phyloP scores from a whole-genome alignment of 2,888 invertebrate species.

The Alentia gelatinosa region DNA sequence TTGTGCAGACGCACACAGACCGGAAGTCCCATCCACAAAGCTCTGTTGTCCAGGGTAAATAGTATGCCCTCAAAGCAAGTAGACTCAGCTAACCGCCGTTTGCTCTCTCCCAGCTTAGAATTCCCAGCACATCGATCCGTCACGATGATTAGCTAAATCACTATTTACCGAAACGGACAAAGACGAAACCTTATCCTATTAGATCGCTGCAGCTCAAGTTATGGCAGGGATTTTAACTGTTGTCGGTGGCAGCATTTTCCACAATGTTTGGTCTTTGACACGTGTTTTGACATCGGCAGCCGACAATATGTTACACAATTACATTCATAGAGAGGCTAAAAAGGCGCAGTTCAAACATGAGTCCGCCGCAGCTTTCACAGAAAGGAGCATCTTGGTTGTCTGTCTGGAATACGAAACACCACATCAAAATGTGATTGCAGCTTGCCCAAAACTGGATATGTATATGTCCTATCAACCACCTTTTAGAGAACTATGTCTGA shows the following conservation, averaged over 20 bases:
- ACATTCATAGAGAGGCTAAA: neutral
- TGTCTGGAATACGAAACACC: neutral
- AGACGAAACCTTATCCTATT: slow-evolving; percentile 46
- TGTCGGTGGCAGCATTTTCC: neutral
- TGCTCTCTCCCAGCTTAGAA: slow-evolving; percentile 42
- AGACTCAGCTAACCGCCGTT: slow-evolving; percentile 18
- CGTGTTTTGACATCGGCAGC: neutral
- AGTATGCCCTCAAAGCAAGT: slow-evolving; percentile 6
- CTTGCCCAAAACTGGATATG: too few relatives aligned
- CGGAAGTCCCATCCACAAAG: slow-evolving; percentile 37
- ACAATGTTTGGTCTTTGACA: neutral
- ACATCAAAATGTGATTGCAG: neutral
- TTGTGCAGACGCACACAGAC: slow-evolving; percentile 36
- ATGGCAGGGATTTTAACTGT: slow-evolving; percentile 34
- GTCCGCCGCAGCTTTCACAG: neutral
- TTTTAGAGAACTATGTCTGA: too few relatives aligned
- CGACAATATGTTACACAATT: slow-evolving; percentile 11
- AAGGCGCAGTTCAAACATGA: neutral
- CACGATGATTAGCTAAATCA: slow-evolving; percentile 38
- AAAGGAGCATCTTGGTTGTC: neutral
- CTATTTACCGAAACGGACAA: slow-evolving; percentile 43
- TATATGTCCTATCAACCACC: too few relatives aligned
- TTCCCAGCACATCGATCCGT: slow-evolving; percentile 34
- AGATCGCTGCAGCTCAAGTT: slow-evolving; percentile 13
- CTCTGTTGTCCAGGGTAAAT: slow-evolving; percentile 35